phyloP scores from a whole-genome alignment of 53 echinoderm and acorn worm genomes.

The Stichopus horrens region DNA sequence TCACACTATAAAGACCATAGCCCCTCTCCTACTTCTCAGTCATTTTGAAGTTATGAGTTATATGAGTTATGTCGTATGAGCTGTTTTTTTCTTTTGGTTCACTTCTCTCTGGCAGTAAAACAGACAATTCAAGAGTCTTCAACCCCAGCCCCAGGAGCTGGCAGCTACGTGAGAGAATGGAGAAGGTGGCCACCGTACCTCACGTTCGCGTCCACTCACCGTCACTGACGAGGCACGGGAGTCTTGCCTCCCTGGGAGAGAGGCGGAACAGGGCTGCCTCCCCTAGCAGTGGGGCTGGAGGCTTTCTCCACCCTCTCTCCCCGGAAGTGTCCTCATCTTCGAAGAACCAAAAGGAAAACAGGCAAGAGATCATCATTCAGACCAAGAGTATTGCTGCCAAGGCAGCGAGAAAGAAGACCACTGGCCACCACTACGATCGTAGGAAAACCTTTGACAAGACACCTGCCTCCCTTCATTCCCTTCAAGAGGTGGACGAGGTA shows the following conservation, averaged over 20 bases:
- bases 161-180: slow-evolving; percentile 71
- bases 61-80: too few relatives aligned
- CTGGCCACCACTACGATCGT: slow-evolving; percentile 59
- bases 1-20: background rate
- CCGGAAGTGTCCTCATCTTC: background rate
- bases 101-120: background rate
- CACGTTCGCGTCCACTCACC: slow-evolving; percentile 26
- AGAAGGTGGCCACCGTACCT: background rate
- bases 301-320: background rate
- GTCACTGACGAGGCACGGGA: slow-evolving; percentile 1
- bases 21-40: too few relatives aligned
- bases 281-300: background rate
- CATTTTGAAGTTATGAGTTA: too few relatives aligned
- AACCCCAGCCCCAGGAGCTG: slow-evolving; percentile 82
- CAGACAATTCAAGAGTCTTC: slow-evolving; percentile 74
- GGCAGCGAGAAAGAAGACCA: slow-evolving; percentile 83
- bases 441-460: slow-evolving; percentile 54
- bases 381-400: slow-evolving; percentile 90
- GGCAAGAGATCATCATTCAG: slow-evolving; percentile 80
- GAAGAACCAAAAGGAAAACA: slow-evolving; percentile 17
- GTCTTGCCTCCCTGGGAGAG: slow-evolving; percentile 25
- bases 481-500: slow-evolving; percentile 66
- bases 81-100: background rate
- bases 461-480: slow-evolving; percentile 57
- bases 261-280: background rate